phyloP scores from a whole-genome alignment of 2,113 vertebrate genomes.

The Barbus barbus region DNA sequence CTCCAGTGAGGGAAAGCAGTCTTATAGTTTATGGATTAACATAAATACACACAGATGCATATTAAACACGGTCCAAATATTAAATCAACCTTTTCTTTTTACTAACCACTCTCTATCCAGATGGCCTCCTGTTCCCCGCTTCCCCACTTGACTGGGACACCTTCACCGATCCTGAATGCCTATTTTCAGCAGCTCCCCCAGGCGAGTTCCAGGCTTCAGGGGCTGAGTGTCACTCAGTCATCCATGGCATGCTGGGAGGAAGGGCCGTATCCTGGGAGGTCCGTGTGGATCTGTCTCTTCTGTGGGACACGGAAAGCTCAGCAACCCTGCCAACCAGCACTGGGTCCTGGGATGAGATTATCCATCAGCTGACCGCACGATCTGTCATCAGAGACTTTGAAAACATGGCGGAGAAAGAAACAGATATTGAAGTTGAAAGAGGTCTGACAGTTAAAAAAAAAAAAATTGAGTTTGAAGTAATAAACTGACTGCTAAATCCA shows the following conservation, averaged over 20 bases:
- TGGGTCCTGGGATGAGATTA: conserved; percentile 79
- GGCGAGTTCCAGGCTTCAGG: conserved; percentile 63
- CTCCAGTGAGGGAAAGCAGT: conserved; percentile 77
- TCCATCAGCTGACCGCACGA: conserved; percentile 86
- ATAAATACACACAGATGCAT: neutral
- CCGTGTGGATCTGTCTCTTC: conserved; percentile 76
- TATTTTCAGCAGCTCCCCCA: conserved; percentile 74
- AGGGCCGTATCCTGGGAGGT: conserved; percentile 90
- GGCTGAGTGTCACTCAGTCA: conserved; percentile 85
- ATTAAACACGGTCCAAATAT: too few species aligned
- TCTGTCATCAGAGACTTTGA: conserved; percentile 91
- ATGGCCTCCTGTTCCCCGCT: conserved; percentile 83
- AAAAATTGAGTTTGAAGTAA: neutral
- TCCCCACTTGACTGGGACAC: conserved; percentile 94
- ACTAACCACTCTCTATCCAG: conserved; percentile 62
- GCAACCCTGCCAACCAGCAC: neutral
- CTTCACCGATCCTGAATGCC: conserved; percentile 88
- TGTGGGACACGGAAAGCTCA: conserved; percentile 69
- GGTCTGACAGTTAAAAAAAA: neutral
- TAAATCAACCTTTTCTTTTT: neutral
- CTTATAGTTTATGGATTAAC: neutral
- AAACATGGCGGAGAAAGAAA: conserved; percentile 84
- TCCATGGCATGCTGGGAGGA: conserved; percentile 81
- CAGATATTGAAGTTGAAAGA: conserved; percentile 69
- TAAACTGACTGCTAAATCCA: neutral